Evolutionary conservation across 2,797 vertebrate genomes (phyloP), one percentile per base, ranked within the genome.

Genomic region (Pitangus sulphuratus): DNA sequence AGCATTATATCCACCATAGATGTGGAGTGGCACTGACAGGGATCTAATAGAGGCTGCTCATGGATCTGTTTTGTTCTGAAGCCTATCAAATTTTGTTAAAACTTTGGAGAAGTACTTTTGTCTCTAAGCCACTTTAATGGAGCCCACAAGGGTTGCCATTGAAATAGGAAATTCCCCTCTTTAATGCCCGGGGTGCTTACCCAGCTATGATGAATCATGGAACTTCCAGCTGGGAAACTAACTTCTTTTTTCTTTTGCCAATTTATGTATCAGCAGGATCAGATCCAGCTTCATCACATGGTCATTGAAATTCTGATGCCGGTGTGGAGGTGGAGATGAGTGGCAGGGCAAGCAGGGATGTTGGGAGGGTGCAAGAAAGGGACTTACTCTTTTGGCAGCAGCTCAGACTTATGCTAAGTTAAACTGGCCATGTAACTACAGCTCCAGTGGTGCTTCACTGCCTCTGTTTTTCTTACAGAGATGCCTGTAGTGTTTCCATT

Each of bases 201-300:
- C 39, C 71, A 70, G 20, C 31, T 77, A 11, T 22, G 64, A 77
- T 44, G 60, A 87, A 39, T 66, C 71, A 70, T 2, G 11, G 25
- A 75, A 56, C 33, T 80, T 54, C 54, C 60, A 94, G 60, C 56
- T 89, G 85, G 82, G 81, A 95, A 66, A 70, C 20, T 0, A 81
- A 80, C 26, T 81, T 88, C 48, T 95, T 85, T 94, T 57, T 92
- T 69, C 54, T 89, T 89, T 24, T 82, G 89, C 62, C 78, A 82
- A 0, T 54, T 82, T 47, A 81, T 39, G 16, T 54, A 87, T 7
- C 66, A 89, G 45, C 61, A 75, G 47, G 61, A 92, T 82, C 54
- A 58, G 39, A 56, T 31, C 33, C 47, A 65, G 66, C 62, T 86
- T 82, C 53, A 50, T 26, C 88, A 64, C 1, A 0, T 12, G 48